Base-by-base conservation (phyloP, 2,797 vertebrate species). In the Catharus ustulatus region DNA sequence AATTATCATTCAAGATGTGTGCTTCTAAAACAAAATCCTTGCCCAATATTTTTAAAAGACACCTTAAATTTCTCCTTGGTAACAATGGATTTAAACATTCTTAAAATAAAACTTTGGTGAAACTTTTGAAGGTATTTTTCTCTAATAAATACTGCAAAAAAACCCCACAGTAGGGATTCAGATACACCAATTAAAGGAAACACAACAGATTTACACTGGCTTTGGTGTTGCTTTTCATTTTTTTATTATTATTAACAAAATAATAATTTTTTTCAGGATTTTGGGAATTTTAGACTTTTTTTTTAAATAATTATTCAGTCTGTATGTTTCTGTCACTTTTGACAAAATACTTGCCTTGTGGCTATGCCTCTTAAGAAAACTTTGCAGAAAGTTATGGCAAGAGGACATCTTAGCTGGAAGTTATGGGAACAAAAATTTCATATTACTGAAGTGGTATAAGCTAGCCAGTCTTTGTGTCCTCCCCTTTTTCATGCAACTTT, bases 61-160 rank as follows among this genome's bases (percentile, higher is more conserved):
- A 48, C 3, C 19, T 74, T 45, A 52, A 58, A 55, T 43, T 76
- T 89, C 15, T 81, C 66, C 61, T 76, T 43, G 66, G 26, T 85
- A 42, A 58, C 20, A 45, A 4, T 0, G 0, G 10, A 3, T n/a
- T 68, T 78, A 69, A 72, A 59, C 5, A 17, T 23, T 68, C 14
- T 62, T 40, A 84, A 89, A 74, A 34, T 16, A 4, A 66, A 46
- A 87, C 8, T 51, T 29, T 36, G 7, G 13, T 71, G 66, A 73
- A 87, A 59, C 3, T 55, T 11, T 5, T 14, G 5, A 83, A 69
- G 3, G 20, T 1, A 5, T 66, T 84, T 67, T 80, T 42, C 7
- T 58, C 14, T 34, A 52, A 49, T 76, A 64, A 38, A 9, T 21
- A 1, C 29, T 40, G 4, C 30, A 48, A 30, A 48, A 71, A 80